Evolutionary conservation across 2,888 invertebrate species (phyloP), one percentile per base, ranked within the genome.

Genomic region (Lampropteryx suffumata): DNA sequence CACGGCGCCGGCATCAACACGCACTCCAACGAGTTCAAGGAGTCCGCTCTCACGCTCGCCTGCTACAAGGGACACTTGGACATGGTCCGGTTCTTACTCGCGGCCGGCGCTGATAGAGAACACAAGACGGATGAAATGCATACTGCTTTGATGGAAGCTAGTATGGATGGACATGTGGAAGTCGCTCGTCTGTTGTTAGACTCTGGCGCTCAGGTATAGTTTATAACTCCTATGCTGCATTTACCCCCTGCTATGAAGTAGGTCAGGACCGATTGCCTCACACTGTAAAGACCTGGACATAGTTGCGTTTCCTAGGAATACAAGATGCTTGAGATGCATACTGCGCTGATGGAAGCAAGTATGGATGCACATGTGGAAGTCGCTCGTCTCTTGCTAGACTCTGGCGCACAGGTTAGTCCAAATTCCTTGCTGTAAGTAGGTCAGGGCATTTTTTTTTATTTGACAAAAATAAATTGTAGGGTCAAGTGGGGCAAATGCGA

Each of bases 101-200:
- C 97, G 71, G 98, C 98, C 37, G 99, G 99, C 56, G 98, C 98
- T 11, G 98, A 99, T 86, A 93, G 98, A 83, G 98, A 99, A 86
- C 99, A 99, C 91, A 99, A 99, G 92, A 99, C 99, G 6, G 99
- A 99, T 82, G 99, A 99, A 91, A 98, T 99, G 98, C 99, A 99
- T 87, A 99, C 99, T 17, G 99, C 99, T 34, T 91, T 99, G 34
- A 99, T 99, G 99, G 99, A 99, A 87, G 99, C 99, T 43, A 98
- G 98, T 54, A 99, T 99, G 99, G 99, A 99, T 84, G 99, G 99
- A 0, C 99, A 99, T 79, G 98, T 99, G 0, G 99, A 99, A 87
- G 99, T 99, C 37, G 99, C 99, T 6, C 92, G 97, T 65, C 91
- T 99, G 59, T 92, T 99, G 60, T 90, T 99, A 11, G 98, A 99